Evolutionary conservation across 1,140 invertebrate species (phyloP).

Genomic region (Carposina sasakii): DNA sequence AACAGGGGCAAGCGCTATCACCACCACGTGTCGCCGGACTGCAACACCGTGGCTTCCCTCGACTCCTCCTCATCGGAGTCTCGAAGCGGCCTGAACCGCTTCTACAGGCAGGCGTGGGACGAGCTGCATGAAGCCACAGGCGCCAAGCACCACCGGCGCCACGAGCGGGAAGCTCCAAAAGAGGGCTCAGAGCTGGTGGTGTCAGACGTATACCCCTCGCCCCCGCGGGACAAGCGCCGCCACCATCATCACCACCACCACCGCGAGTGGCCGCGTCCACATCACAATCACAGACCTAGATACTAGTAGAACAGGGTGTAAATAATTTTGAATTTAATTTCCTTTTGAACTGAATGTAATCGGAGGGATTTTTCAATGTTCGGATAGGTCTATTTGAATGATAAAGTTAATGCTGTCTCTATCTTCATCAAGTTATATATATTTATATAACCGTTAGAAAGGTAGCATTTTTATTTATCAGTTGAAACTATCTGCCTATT

Average conservation of each 20-base stretch:
- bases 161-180: slow-evolving; percentile 75
- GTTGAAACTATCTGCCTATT: too few species aligned
- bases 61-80: slow-evolving; percentile 89
- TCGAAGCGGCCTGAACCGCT: slow-evolving; percentile 85
- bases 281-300: slow-evolving; percentile 65
- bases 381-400: neutral
- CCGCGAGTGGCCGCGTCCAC: slow-evolving; percentile 67
- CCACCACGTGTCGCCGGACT: slow-evolving; percentile 89
- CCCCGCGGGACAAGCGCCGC: slow-evolving; percentile 80
- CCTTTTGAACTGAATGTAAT: too few species aligned
- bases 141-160: slow-evolving; percentile 45
- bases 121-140: slow-evolving; percentile 89
- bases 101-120: slow-evolving; percentile 92
- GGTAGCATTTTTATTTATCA: too few species aligned
- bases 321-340: too few species aligned
- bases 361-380: too few species aligned
- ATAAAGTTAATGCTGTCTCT: neutral
- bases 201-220: slow-evolving; percentile 77
- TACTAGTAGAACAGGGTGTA: slow-evolving; percentile 31
- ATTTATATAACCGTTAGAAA: too few species aligned
- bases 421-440: neutral
- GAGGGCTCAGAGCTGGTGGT: slow-evolving; percentile 88
- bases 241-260: slow-evolving; percentile 90
- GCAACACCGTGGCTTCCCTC: slow-evolving; percentile 90
- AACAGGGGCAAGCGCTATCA: slow-evolving; percentile 87